Evolutionary conservation across 2,888 invertebrate species (phyloP).

Genomic region (Dendrolimus houi): DNA sequence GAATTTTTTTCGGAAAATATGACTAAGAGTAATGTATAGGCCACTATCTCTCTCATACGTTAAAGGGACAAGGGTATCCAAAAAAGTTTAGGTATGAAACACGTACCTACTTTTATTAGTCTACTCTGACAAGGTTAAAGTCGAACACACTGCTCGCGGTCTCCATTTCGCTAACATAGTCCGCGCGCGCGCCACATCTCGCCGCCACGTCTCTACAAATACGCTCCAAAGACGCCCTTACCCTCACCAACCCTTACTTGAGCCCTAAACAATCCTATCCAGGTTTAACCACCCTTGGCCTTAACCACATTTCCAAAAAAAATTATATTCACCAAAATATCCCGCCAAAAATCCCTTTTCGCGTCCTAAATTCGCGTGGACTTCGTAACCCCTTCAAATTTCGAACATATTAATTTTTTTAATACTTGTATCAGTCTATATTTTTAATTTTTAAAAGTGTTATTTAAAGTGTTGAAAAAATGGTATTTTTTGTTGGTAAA

Average conservation of each 20-base stretch:
- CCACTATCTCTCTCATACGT: neutral
- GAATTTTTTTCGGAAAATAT: no score
- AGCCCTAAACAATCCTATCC: constrained; percentile 4
- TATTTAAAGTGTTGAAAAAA: constrained; percentile 4
- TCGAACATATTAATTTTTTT: neutral
- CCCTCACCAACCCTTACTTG: constrained; percentile 5
- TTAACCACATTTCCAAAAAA: neutral
- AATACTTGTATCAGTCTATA: neutral
- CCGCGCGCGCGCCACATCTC: constrained; percentile 43
- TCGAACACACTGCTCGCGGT: constrained; percentile 19
- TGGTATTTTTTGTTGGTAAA: constrained; percentile 9
- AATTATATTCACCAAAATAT: neutral
- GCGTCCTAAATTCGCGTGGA: neutral
- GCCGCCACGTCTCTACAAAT: constrained; percentile 10
- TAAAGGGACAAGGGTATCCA: constrained; percentile 1
- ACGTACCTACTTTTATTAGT: neutral
- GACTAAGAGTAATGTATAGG: neutral
- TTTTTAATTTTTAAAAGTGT: neutral
- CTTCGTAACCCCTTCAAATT: no score
- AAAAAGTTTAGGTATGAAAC: neutral
- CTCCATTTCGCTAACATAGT: constrained; percentile 46
- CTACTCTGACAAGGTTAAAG: constrained; percentile 35
- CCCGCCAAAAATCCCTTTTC: constrained; percentile 1
- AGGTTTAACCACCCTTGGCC: neutral
- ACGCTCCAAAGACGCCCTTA: constrained; percentile 4